Percentiles rank a stretch among this genome's conserved stretches.
These are phyloP conservation scores for Lasioglossum lativentre DNA, from an alignment of 2,888 invertebrate species.

Conservation along the genomic window DNA sequence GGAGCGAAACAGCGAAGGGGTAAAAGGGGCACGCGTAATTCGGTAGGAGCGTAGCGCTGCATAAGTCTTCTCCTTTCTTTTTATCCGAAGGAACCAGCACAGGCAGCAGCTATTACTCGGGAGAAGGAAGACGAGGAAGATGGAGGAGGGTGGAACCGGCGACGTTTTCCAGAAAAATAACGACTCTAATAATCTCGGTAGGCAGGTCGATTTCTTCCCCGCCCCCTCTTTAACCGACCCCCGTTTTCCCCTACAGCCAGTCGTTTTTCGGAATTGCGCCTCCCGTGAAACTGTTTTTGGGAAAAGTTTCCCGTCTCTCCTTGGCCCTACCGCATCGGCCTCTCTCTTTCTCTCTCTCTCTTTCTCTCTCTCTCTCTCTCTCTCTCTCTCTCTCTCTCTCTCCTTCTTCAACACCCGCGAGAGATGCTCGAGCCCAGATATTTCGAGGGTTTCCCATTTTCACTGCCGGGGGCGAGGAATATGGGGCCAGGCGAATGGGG, in stretches of 20 bases:
- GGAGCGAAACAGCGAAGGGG: slow-evolving; percentile 30
- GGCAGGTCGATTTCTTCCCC: slow-evolving; percentile 69
- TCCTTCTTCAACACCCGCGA: slow-evolving; percentile 55
- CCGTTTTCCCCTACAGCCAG: slow-evolving; percentile 43
- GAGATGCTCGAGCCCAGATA: slow-evolving; percentile 75
- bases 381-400: slow-evolving; percentile 36
- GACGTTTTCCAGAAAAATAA: slow-evolving; percentile 76
- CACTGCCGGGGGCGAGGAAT: slow-evolving; percentile 73
- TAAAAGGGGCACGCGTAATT: slow-evolving; percentile 62
- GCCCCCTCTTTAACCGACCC: slow-evolving; percentile 56
- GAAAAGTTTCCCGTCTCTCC: slow-evolving; percentile 51
- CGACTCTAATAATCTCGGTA: slow-evolving; percentile 78
- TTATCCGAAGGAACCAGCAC: slow-evolving; percentile 46
- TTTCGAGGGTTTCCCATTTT: slow-evolving; percentile 78
- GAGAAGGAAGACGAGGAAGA: slow-evolving; percentile 23
- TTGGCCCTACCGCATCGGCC: slow-evolving; percentile 31
- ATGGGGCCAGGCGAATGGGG: slow-evolving; percentile 71
- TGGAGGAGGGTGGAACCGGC: slow-evolving; percentile 30
- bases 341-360: slow-evolving; percentile 14
- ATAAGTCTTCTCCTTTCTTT: slow-evolving; percentile 56
- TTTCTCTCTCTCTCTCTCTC: slow-evolving; percentile 34
- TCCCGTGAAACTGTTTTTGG: slow-evolving; percentile 69
- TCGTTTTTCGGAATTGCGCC: slow-evolving; percentile 70
- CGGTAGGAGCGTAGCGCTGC: slow-evolving; percentile 43
- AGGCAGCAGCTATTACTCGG: slow-evolving; percentile 64